Conservation (phyloP, 2,888 invertebrate genomes). For the Callosobruchus maculatus region DNA sequence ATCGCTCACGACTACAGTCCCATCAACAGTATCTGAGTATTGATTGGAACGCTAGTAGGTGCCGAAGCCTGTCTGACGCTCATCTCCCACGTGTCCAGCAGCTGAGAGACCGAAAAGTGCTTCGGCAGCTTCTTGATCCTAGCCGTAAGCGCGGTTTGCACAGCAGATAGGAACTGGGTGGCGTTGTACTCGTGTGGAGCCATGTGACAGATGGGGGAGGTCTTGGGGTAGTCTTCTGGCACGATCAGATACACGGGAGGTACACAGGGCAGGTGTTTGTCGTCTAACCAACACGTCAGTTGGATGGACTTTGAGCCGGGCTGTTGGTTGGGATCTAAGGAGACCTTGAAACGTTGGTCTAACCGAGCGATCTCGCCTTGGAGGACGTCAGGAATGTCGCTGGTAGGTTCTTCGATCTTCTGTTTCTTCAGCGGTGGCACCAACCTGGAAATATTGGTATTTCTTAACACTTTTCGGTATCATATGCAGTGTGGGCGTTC, state of each 20-base stretch:
- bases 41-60: constrained; percentile 52
- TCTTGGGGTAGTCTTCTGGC: constrained; percentile 75
- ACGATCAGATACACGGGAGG: constrained; percentile 84
- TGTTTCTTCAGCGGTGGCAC: constrained; percentile 72
- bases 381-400: constrained; percentile 82
- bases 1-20: constrained; percentile 40
- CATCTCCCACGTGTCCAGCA: constrained; percentile 94
- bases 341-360: constrained; percentile 84
- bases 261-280: constrained; percentile 85
- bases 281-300: constrained; percentile 80
- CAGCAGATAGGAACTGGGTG: constrained; percentile 71
- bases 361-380: constrained; percentile 93
- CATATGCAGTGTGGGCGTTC: no score
- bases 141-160: constrained; percentile 67
- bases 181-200: constrained; percentile 71
- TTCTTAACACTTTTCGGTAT: no score
- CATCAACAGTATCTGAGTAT: constrained; percentile 49
- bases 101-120: constrained; percentile 79
- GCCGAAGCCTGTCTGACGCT: constrained; percentile 85
- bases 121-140: constrained; percentile 77
- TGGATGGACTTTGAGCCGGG: constrained; percentile 72
- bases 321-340: constrained; percentile 57
- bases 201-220: constrained; percentile 61
- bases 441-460: no score
- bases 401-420: constrained; percentile 64